A percentile compares a stretch with the other conserved stretches of the same genome.
Conservation (phyloP, 2,888 invertebrate genomes). For the Achlya flavicornis region DNA sequence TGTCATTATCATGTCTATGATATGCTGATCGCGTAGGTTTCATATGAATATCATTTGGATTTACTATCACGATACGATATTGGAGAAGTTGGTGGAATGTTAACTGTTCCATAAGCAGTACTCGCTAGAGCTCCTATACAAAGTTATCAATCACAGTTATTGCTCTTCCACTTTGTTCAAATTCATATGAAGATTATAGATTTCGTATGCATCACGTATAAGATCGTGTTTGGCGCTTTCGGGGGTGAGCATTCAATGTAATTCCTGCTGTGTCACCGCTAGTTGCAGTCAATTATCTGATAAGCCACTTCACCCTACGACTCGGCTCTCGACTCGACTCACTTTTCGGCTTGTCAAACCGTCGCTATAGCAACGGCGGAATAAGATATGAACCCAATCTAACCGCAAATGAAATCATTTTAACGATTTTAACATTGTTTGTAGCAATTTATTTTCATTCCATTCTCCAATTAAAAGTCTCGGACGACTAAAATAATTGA, state of each 20-base stretch:
- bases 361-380: slow-evolving; percentile 49
- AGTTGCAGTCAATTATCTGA: slow-evolving; percentile 76
- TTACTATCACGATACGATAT: slow-evolving; percentile 1
- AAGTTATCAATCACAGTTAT: neutral
- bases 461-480: slow-evolving; percentile 51
- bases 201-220: slow-evolving; percentile 10
- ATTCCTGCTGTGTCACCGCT: slow-evolving; percentile 53
- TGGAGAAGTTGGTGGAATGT: neutral
- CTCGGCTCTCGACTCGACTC: slow-evolving; percentile 39
- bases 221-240: slow-evolving; percentile 1
- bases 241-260: slow-evolving; percentile 36
- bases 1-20: slow-evolving; percentile 67
- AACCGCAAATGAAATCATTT: slow-evolving; percentile 40
- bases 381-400: slow-evolving; percentile 35
- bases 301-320: slow-evolving; percentile 59
- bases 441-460: slow-evolving; percentile 48
- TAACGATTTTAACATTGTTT: slow-evolving; percentile 53
- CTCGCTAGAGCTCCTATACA: neutral
- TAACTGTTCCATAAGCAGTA: neutral
- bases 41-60: slow-evolving; percentile 20
- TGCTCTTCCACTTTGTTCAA: neutral
- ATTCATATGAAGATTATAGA: slow-evolving; percentile 6
- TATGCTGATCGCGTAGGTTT: slow-evolving; percentile 52
- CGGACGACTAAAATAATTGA: slow-evolving; percentile 49
- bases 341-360: slow-evolving; percentile 14